Evolutionary conservation across 92 coral and sea anemone genomes (phyloP).

Genomic region (Montipora capitata): DNA sequence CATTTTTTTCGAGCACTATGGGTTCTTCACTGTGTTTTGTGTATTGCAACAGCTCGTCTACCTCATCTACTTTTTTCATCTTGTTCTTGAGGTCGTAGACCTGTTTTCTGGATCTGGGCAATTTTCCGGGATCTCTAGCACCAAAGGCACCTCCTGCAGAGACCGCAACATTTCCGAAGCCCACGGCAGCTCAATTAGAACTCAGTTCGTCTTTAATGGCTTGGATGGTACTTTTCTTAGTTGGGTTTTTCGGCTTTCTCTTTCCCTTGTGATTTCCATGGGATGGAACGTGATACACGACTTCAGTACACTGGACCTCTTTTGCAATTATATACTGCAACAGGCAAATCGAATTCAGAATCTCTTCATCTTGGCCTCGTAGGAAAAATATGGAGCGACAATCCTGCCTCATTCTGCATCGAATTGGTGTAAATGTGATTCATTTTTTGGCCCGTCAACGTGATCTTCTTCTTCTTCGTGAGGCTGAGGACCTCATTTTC

Average conservation of each 20-base stretch:
- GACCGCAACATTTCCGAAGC: conserved; percentile 21
- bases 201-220: conserved; percentile 21
- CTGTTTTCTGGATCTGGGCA: conserved; percentile 70
- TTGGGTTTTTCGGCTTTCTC: conserved; percentile 66
- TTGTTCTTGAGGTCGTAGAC: conserved; percentile 41
- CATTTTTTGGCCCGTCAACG: background rate
- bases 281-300: conserved; percentile 44
- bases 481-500: conserved; percentile 27
- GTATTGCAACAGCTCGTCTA: conserved; percentile 55
- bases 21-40: conserved; percentile 61
- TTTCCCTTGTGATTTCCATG: conserved; percentile 20
- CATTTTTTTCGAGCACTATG: conserved; percentile 59
- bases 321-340: background rate
- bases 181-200: conserved; percentile 32
- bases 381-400: conserved; percentile 52
- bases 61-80: conserved; percentile 23
- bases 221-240: conserved; percentile 55
- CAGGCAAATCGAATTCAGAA: conserved; percentile 1
- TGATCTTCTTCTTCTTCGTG: conserved; percentile 35
- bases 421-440: conserved; percentile 42
- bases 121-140: conserved; percentile 58
- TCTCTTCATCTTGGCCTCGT: conserved; percentile 9
- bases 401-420: conserved; percentile 32
- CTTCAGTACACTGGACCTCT: conserved; percentile 1
- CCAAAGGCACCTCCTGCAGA: conserved; percentile 51